Conservation (phyloP, 1,140 invertebrate genomes). For the Dendrolimus punctatus region DNA sequence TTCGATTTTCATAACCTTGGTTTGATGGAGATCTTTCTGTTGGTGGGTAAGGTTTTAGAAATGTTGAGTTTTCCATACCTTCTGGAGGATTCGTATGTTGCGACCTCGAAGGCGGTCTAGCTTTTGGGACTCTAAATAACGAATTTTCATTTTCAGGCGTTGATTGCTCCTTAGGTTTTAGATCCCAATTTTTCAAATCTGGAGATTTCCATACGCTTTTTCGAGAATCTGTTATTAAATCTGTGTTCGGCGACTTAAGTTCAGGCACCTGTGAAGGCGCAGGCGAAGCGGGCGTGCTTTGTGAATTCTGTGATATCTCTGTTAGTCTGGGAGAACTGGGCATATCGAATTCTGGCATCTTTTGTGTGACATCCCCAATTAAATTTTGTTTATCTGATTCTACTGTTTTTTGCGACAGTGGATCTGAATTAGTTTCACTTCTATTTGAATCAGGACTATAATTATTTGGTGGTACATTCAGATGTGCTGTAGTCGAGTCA, state of each 20-base stretch:
- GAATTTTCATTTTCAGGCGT: slow-evolving; percentile 64
- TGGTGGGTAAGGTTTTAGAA: slow-evolving; percentile 72
- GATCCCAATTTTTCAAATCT: slow-evolving; percentile 61
- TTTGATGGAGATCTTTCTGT: slow-evolving; percentile 51
- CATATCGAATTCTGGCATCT: slow-evolving; percentile 58
- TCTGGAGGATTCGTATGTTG: slow-evolving; percentile 57
- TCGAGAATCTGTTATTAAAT: slow-evolving; percentile 38
- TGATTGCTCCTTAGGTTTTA: slow-evolving; percentile 45
- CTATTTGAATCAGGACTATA: slow-evolving; percentile 67
- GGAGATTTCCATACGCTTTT: slow-evolving; percentile 65
- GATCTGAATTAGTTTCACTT: slow-evolving; percentile 52
- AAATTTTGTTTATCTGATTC: slow-evolving; percentile 48
- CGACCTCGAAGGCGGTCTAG: slow-evolving; percentile 76
- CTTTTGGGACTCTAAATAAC: slow-evolving; percentile 77
- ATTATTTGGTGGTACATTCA: slow-evolving; percentile 62
- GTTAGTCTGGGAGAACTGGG: slow-evolving; percentile 55
- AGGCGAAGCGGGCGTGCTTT: slow-evolving; percentile 50
- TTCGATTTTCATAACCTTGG: slow-evolving; percentile 58
- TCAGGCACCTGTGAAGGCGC: slow-evolving; percentile 44
- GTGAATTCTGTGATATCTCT: slow-evolving; percentile 57
- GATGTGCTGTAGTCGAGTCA: slow-evolving; percentile 76
- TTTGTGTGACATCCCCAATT: slow-evolving; percentile 38
- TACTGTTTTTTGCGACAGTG: slow-evolving; percentile 30
- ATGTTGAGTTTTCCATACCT: slow-evolving; percentile 62
- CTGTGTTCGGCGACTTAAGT: slow-evolving; percentile 54